A percentile compares a stretch with the other conserved stretches of the same genome.
Conservation (phyloP, 2,113 vertebrate genomes). For the Chloropsis cyanopogon region DNA sequence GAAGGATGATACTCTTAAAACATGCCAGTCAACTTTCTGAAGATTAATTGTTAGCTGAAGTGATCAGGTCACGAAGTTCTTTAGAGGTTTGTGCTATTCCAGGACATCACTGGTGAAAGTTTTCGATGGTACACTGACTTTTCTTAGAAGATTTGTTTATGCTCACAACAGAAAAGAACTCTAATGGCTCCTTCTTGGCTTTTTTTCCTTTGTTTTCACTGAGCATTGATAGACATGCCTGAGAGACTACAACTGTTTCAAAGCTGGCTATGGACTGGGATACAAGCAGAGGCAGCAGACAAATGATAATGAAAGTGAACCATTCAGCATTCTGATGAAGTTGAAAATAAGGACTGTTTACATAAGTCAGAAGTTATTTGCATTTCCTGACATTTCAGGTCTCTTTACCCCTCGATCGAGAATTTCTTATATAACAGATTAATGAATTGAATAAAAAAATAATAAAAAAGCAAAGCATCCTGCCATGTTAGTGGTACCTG, state of each 20-base stretch:
- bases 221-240: background rate
- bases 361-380: background rate
- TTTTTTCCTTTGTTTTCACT: background rate
- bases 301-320: background rate
- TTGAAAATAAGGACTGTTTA: conserved; percentile 11
- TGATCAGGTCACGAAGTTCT: background rate
- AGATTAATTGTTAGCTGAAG: background rate
- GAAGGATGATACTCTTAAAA: background rate
- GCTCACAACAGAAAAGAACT: background rate
- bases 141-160: background rate
- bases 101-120: background rate
- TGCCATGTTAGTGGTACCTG: background rate
- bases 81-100: background rate
- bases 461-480: background rate
- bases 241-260: background rate
- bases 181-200: background rate
- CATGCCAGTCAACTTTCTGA: background rate
- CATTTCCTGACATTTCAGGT: conserved; percentile 28
- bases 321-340: background rate
- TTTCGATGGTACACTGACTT: background rate
- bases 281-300: background rate
- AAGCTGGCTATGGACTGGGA: background rate
- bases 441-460: background rate
- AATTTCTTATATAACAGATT: background rate
- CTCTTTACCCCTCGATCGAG: background rate